These are phyloP conservation scores for Theonella swinhoei DNA, from an alignment of 37 sponge, comb jelly and placozoan genomes.

Conservation along the genomic window DNA sequence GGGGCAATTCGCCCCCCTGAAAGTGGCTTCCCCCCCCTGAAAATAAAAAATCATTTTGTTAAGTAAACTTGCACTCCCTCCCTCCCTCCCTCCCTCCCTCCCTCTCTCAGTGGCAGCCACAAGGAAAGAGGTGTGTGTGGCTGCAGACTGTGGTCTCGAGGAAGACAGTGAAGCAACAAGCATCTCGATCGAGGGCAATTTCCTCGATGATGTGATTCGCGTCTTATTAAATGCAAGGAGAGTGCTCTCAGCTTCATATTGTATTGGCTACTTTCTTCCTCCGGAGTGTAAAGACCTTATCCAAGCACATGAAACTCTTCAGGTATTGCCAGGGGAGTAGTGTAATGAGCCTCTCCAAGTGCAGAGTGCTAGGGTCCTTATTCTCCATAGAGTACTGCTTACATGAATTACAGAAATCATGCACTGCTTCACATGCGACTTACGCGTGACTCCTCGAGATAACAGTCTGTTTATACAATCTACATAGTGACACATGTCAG, in stretches of 20 bases:
- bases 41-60: too few relatives aligned
- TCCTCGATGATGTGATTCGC: conserved; percentile 55
- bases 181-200: conserved; percentile 31
- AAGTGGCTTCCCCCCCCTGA: too few relatives aligned
- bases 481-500: too few relatives aligned
- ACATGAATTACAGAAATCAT: too few relatives aligned
- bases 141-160: neutral
- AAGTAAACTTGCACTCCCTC: too few relatives aligned
- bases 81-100: neutral
- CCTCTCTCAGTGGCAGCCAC: neutral
- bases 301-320: conserved; percentile 46
- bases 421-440: too few relatives aligned
- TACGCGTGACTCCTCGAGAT: too few relatives aligned
- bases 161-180: neutral
- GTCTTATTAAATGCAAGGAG: conserved; percentile 53
- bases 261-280: conserved; percentile 63
- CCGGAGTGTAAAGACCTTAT: conserved; percentile 2
- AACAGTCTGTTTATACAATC: too few relatives aligned
- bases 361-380: too few relatives aligned
- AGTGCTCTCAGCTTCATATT: conserved; percentile 76
- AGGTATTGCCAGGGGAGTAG: conserved; percentile 14
- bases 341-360: neutral
- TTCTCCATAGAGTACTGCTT: neutral
- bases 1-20: neutral
- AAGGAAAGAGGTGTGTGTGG: neutral